These are phyloP conservation scores for Drosophila murphyi DNA, from an alignment of 1,140 invertebrate species.

Conservation along the genomic window DNA sequence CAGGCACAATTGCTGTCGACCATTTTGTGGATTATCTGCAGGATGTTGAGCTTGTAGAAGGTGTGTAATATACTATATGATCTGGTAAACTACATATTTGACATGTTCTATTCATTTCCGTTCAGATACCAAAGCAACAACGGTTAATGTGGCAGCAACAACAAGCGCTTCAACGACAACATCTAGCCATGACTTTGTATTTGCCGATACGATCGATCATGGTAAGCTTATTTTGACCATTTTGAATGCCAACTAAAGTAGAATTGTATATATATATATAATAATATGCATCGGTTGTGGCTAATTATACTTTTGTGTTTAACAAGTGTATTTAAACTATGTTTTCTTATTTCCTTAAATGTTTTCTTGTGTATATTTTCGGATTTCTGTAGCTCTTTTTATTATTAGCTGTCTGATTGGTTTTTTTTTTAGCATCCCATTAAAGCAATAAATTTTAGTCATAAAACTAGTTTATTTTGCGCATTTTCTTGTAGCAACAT, in stretches of 20 bases:
- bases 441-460: no score
- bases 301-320: neutral
- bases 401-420: no score
- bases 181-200: conserved; percentile 64
- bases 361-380: no score
- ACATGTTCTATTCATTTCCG: neutral
- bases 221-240: conserved; percentile 51
- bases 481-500: no score
- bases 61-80: conserved; percentile 24
- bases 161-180: conserved; percentile 32
- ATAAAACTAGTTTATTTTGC: no score
- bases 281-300: neutral
- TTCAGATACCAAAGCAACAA: conserved; percentile 68
- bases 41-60: conserved; percentile 52
- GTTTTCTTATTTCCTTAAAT: neutral
- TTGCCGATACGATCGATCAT: conserved; percentile 76
- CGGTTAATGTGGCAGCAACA: conserved; percentile 37
- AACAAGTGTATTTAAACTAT: neutral
- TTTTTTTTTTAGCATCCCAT: no score
- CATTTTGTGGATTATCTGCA: conserved; percentile 63
- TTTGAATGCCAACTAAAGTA: conserved; percentile 8
- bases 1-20: conserved; percentile 37
- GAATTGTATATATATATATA: neutral
- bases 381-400: no score
- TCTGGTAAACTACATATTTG: neutral